Evolutionary conservation across 2,888 invertebrate genomes (phyloP), one percentile per base, ranked within the genome.

Genomic region (Hyposoter dolosus): DNA sequence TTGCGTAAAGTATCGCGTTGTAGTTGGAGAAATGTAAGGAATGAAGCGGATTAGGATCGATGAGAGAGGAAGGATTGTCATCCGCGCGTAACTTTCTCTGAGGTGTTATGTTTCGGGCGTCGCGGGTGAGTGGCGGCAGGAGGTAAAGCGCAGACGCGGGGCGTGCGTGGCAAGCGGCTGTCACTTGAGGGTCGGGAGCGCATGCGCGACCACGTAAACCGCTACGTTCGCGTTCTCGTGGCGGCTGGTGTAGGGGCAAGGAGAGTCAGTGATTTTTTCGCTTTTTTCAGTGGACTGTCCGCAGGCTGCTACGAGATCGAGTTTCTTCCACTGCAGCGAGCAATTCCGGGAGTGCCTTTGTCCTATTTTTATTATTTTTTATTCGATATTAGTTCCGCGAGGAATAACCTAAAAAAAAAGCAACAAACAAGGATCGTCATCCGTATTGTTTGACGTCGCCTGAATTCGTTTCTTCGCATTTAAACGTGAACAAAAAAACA

Each of bases 141-240:
- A 15, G 6, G 5, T 6, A 60, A 15, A 28, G 60, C 60, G 60
- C 15, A 60, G 60, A 28, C 60, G 56, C 56, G 56, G 1, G 10
- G 71, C 56, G 80, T 74, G 89, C 89, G 90, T 90, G 90, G 89
- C 88, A 88, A 17, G 68, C 3, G 60, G 53, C 15, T 28, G 23
- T 60, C 28, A 60, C 28, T 60, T 10, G 15, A 15, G 60, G 15
- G 1, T 6, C 3, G 3, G 45, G 35, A 77, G 88, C 89, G 90
- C 89, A 63, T 88, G 89, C 90, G 88, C 83, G 90, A 87, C 88
- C 90, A 89, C 89, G 89, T 90, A 86, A 45, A 71, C 56, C 32
- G 47, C 19, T 43, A 47, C 28, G 71, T 47, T 69, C 15, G 28
- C 45, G 28, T 23, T 43, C 15, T 45, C 23, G 69, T 69, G 17